These are phyloP conservation scores for Psittacus erithacus DNA, from an alignment of 2,113 vertebrate genomes.

Conservation along the genomic window DNA sequence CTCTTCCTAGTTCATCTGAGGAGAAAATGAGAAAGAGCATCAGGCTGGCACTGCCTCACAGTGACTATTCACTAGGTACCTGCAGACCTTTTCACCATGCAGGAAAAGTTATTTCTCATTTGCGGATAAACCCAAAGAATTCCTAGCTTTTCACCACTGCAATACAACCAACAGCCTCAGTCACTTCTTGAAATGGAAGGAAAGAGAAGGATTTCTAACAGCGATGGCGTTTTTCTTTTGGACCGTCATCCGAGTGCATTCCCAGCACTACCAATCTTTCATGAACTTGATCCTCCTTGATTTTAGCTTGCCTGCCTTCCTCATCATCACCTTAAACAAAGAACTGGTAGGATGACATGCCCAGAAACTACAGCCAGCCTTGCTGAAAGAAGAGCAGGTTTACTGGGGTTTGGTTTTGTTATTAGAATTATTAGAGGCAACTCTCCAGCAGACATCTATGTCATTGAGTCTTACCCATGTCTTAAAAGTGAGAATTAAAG, in stretches of 20 bases:
- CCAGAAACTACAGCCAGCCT: neutral
- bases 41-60: neutral
- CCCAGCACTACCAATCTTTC: neutral
- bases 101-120: neutral
- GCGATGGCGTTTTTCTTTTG: neutral
- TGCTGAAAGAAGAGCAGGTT: neutral
- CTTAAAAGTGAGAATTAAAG: neutral
- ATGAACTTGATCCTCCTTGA: neutral
- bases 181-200: neutral
- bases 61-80: neutral
- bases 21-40: neutral
- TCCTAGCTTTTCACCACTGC: neutral
- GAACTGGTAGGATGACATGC: neutral
- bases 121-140: neutral
- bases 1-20: neutral
- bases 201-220: neutral
- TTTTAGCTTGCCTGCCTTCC: neutral
- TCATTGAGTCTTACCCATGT: neutral
- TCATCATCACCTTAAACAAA: neutral
- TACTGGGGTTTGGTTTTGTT: neutral
- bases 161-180: neutral
- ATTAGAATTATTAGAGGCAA: neutral
- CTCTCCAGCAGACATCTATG: neutral
- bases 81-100: neutral
- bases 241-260: neutral